phyloP scores from a whole-genome alignment of 1,140 invertebrate species.

The Drosophila ambigua region DNA sequence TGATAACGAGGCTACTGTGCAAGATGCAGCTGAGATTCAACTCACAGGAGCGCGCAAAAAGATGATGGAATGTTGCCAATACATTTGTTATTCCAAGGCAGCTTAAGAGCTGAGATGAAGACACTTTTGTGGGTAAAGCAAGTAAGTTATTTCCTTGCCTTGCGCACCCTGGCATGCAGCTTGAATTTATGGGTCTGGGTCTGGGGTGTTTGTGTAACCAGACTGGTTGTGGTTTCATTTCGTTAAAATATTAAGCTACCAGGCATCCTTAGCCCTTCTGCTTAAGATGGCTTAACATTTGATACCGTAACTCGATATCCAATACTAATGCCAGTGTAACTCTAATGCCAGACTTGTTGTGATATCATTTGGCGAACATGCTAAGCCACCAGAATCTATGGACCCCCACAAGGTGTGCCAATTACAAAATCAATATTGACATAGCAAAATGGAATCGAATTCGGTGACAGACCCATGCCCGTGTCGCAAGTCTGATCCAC shows the following conservation, averaged over 20 bases:
- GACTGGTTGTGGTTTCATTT: slow-evolving; percentile 42
- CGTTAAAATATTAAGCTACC: slow-evolving; percentile 13
- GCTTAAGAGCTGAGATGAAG: not conserved
- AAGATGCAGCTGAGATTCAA: slow-evolving; percentile 53
- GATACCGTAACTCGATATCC: not conserved
- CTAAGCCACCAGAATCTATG: not conserved
- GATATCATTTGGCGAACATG: slow-evolving; percentile 10
- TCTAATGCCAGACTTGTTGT: not conserved
- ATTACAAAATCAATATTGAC: slow-evolving; percentile 75
- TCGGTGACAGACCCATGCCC: slow-evolving; percentile 17
- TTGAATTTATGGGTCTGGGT: not conserved
- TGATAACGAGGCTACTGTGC: slow-evolving; percentile 72
- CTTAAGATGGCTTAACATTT: no score
- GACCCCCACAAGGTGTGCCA: slow-evolving; percentile 41
- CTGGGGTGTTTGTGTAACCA: not conserved
- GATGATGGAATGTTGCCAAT: not conserved
- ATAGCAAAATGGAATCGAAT: slow-evolving; percentile 43
- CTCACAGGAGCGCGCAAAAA: not conserved
- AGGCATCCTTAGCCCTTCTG: not conserved
- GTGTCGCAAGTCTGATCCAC: slow-evolving; percentile 17
- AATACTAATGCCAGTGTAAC: not conserved
- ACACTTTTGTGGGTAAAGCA: not conserved
- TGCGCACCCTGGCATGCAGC: not conserved
- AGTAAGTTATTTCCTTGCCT: no score
- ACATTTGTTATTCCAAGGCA: no score